Evolutionary conservation across 1,140 invertebrate genomes (phyloP).

Genomic region (Trachymyrmex cornetzi): DNA sequence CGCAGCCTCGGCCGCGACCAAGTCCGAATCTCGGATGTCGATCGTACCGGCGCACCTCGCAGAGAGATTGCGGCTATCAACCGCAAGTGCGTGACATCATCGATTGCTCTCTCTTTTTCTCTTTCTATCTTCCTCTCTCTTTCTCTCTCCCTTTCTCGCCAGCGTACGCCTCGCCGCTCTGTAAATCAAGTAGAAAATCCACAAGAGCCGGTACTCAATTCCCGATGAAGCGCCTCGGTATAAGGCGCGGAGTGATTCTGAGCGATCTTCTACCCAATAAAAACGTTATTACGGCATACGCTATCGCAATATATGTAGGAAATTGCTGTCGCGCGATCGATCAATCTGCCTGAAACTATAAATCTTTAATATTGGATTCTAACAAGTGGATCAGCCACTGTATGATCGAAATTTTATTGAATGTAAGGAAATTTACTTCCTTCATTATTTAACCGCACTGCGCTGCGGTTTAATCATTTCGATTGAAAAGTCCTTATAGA

Average conservation of each 20-base stretch:
- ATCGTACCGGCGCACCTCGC: slow-evolving; percentile 65
- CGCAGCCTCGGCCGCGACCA: slow-evolving; percentile 33
- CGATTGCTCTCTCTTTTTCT: slow-evolving; percentile 49
- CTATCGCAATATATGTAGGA: slow-evolving; percentile 8
- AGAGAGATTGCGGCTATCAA: slow-evolving; percentile 73
- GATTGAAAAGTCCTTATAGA: slow-evolving; percentile 27
- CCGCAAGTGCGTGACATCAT: slow-evolving; percentile 64
- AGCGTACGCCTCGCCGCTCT: slow-evolving; percentile 7
- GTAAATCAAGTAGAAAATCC: slow-evolving; percentile 58
- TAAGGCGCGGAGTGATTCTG: neutral
- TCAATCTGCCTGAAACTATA: slow-evolving; percentile 5
- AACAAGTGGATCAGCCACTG: neutral
- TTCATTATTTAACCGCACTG: slow-evolving; percentile 47
- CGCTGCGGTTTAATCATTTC: slow-evolving; percentile 36
- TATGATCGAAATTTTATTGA: slow-evolving; percentile 20
- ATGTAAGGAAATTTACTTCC: neutral
- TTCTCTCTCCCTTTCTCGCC: neutral
- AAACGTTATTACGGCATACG: slow-evolving; percentile 26
- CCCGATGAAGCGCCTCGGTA: neutral
- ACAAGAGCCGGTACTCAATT: slow-evolving; percentile 31
- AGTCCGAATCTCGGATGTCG: slow-evolving; percentile 74
- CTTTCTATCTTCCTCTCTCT: neutral
- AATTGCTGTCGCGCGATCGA: slow-evolving; percentile 32
- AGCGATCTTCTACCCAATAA: slow-evolving; percentile 17
- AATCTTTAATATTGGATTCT: neutral